Percentiles rank a stretch among this genome's conserved stretches.
Conservation (phyloP, 1,140 invertebrate species). For the Procambarus virginalis region DNA sequence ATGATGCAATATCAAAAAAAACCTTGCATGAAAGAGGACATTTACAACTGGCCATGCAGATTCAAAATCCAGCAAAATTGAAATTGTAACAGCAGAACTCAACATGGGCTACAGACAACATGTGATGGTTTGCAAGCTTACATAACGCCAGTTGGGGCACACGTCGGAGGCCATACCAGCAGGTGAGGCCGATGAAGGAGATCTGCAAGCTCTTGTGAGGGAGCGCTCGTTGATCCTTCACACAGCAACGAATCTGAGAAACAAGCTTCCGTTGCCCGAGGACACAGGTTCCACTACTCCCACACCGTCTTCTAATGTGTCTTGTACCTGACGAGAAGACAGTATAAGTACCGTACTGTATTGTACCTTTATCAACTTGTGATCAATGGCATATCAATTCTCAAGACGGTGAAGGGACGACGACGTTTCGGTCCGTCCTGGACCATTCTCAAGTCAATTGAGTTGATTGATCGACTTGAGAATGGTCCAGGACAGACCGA, state of each 20-base stretch:
- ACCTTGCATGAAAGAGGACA: not conserved
- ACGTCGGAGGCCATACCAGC: constrained; percentile 61
- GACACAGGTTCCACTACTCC: constrained; percentile 52
- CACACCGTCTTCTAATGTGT: constrained; percentile 52
- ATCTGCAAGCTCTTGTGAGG: constrained; percentile 50
- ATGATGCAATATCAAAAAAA: not conserved
- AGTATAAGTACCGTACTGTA: not conserved
- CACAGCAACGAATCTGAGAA: constrained; percentile 36
- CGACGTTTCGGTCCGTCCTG: too few relatives aligned
- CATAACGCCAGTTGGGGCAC: constrained; percentile 58
- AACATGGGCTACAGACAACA: constrained; percentile 19
- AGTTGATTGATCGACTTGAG: too few relatives aligned
- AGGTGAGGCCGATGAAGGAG: constrained; percentile 61
- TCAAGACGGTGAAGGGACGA: too few relatives aligned
- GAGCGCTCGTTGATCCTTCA: constrained; percentile 50
- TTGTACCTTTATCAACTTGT: not conserved
- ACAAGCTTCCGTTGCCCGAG: constrained; percentile 33
- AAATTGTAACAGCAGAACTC: not conserved
- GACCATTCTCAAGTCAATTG: too few relatives aligned
- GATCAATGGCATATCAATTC: too few relatives aligned
- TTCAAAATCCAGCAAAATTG: not conserved
- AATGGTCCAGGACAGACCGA: too few relatives aligned
- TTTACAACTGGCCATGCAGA: not conserved
- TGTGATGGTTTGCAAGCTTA: constrained; percentile 47
- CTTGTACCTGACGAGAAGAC: constrained; percentile 28